Conservation (phyloP, 2,113 vertebrate species). For the Plotosus lineatus region DNA sequence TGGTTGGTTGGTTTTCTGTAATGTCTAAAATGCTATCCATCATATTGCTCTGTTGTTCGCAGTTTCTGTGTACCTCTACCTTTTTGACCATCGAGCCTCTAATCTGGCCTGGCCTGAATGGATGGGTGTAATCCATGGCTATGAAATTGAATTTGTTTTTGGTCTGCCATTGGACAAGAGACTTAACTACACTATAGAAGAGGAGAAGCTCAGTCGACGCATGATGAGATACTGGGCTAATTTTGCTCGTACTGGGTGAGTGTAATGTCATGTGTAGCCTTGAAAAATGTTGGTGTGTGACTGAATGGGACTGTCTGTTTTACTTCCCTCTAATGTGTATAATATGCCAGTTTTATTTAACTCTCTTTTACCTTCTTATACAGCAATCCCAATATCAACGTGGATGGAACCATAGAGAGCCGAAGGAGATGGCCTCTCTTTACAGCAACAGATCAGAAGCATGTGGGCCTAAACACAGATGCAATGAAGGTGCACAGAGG, state of each 20-base stretch:
- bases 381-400: slow-evolving; percentile 83
- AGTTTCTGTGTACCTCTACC: slow-evolving; percentile 78
- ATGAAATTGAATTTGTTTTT: slow-evolving; percentile 93
- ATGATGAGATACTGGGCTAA: slow-evolving; percentile 94
- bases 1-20: too few species aligned
- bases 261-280: not conserved
- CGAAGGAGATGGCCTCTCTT: slow-evolving; percentile 80
- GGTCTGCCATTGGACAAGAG: slow-evolving; percentile 82
- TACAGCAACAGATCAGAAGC: slow-evolving; percentile 76
- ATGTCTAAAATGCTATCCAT: not conserved
- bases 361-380: not conserved
- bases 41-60: not conserved
- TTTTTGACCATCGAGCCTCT: slow-evolving; percentile 89
- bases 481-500: slow-evolving; percentile 77
- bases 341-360: not conserved
- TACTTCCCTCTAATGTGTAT: not conserved
- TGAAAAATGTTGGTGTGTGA: not conserved
- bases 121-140: slow-evolving; percentile 95
- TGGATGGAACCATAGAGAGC: slow-evolving; percentile 69
- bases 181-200: slow-evolving; percentile 85
- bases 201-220: slow-evolving; percentile 81
- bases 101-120: slow-evolving; percentile 88
- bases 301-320: not conserved
- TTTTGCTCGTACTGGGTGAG: slow-evolving; percentile 80
- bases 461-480: slow-evolving; percentile 78